These are phyloP conservation scores for Ovibos moschatus DNA, from an alignment of 2,113 vertebrate species.

Conservation along the genomic window DNA sequence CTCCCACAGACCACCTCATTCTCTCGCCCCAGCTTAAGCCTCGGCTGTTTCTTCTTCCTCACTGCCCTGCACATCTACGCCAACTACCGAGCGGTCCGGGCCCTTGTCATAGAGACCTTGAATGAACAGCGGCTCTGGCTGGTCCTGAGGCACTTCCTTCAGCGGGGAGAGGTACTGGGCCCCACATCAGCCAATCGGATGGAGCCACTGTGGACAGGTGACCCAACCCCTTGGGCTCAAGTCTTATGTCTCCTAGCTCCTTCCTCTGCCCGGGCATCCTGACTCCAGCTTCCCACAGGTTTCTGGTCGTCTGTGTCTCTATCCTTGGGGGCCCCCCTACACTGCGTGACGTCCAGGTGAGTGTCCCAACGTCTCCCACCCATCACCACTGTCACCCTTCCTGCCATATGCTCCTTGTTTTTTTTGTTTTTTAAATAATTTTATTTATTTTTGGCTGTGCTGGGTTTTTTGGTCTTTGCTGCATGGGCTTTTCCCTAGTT, in stretches of 20 bases:
- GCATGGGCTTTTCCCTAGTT: neutral
- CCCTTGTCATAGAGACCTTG: constrained; percentile 92
- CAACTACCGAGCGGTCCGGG: constrained; percentile 91
- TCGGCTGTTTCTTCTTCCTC: constrained; percentile 88
- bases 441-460: neutral
- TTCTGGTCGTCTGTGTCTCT: constrained; percentile 45
- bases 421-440: neutral
- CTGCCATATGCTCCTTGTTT: neutral
- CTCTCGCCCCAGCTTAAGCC: constrained; percentile 82
- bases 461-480: neutral
- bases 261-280: neutral
- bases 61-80: constrained; percentile 90
- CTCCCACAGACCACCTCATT: neutral
- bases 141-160: constrained; percentile 83
- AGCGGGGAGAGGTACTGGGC: constrained; percentile 72
- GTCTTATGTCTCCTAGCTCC: neutral
- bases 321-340: constrained; percentile 70
- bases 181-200: constrained; percentile 83
- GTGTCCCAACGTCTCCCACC: neutral
- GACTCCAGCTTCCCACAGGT: constrained; percentile 57
- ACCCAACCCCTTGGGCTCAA: neutral
- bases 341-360: constrained; percentile 68
- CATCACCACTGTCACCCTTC: too few species aligned
- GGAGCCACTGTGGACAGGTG: constrained; percentile 89
- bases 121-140: constrained; percentile 88